Evolutionary conservation across 2,797 vertebrate genomes (phyloP).

Genomic region (Pseudomugil gertrudae): DNA sequence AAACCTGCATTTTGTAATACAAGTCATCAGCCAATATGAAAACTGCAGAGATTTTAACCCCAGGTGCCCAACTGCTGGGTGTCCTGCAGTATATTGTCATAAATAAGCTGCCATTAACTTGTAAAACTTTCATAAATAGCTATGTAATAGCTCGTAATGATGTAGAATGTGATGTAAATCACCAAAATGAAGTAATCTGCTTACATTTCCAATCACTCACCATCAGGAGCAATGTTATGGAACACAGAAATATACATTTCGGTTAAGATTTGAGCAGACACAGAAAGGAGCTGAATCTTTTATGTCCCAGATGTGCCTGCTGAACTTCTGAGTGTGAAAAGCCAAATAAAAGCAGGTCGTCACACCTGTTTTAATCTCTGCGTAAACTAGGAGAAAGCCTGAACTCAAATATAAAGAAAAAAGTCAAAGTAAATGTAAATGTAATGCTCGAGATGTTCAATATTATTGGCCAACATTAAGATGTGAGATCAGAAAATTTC

Average conservation of each 20-base stretch:
- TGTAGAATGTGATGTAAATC: too few species aligned
- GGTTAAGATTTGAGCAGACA: background rate
- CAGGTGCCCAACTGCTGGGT: background rate
- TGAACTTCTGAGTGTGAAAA: background rate
- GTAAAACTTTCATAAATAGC: background rate
- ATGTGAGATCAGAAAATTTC: too few species aligned
- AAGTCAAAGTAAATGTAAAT: too few species aligned
- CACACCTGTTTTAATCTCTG: background rate
- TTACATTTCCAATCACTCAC: background rate
- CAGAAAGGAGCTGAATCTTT: background rate
- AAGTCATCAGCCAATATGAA: slow-evolving; percentile 1
- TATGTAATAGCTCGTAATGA: background rate
- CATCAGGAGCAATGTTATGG: background rate
- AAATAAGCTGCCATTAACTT: background rate
- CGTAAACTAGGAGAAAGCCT: too few species aligned
- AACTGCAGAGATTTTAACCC: background rate
- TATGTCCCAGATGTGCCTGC: background rate
- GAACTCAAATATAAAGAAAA: too few species aligned
- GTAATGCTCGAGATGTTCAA: too few species aligned
- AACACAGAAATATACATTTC: background rate
- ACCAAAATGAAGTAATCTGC: too few species aligned
- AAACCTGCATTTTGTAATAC: background rate
- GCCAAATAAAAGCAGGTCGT: background rate
- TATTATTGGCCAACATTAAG: too few species aligned
- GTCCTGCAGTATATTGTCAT: background rate